A percentile compares a stretch with the other conserved stretches of the same genome.
Evolutionary conservation across 2,888 invertebrate genomes (phyloP).

Genomic region (Glyphotaelius pellucidus): DNA sequence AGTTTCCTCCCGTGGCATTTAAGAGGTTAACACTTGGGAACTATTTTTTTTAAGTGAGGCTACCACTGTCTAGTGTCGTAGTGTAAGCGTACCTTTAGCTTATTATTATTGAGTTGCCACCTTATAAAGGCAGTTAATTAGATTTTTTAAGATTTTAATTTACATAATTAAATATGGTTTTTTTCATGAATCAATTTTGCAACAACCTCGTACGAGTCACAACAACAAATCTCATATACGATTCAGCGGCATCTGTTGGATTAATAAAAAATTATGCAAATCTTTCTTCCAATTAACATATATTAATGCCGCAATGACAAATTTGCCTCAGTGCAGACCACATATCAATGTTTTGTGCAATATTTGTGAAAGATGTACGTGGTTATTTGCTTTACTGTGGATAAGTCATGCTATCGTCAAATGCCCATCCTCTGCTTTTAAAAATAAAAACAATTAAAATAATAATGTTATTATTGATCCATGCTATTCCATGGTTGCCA

Average conservation of each 20-base stretch:
- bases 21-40: no score
- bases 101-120: background rate
- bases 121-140: background rate
- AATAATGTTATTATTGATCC: background rate
- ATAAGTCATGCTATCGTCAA: background rate
- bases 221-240: no score
- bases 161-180: background rate
- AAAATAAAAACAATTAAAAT: background rate
- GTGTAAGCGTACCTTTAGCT: no score
- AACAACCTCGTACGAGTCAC: no score
- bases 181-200: background rate
- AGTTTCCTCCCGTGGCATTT: no score
- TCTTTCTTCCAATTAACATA: background rate
- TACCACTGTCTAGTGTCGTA: no score
- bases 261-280: no score
- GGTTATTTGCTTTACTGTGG: background rate
- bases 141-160: background rate
- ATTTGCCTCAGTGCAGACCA: background rate
- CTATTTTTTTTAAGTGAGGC: no score
- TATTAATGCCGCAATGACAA: background rate
- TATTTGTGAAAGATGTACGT: slow-evolving; percentile 8
- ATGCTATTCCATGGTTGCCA: background rate
- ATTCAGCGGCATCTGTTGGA: no score
- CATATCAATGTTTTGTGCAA: background rate
- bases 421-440: background rate